A percentile compares a stretch with the other conserved stretches of the same genome.
Conservation (phyloP, 2,113 vertebrate species). For the Lampris megalopsis region DNA sequence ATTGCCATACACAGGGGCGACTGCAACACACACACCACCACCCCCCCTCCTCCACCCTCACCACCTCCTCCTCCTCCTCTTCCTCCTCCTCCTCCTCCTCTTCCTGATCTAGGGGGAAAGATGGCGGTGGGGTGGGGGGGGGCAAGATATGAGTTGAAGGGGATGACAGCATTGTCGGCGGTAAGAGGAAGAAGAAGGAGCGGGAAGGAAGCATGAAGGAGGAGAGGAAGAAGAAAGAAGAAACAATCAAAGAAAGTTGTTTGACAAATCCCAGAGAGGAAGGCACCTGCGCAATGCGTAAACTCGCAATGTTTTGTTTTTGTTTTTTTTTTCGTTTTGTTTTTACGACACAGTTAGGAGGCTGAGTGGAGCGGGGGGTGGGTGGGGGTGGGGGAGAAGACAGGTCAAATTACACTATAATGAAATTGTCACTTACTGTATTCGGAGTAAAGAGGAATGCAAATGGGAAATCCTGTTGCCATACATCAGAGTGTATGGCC, state of each 20-base stretch:
- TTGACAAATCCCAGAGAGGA: constrained; percentile 91
- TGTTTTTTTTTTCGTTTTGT: too few relatives aligned
- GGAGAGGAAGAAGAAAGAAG: constrained; percentile 46
- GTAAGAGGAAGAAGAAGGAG: constrained; percentile 45
- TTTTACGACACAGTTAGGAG: too few relatives aligned
- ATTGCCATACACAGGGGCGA: constrained; percentile 94
- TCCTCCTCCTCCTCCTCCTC: too few relatives aligned
- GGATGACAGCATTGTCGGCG: constrained; percentile 68
- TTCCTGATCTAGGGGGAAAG: constrained; percentile 45
- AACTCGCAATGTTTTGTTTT: too few relatives aligned
- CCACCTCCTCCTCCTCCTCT: too few relatives aligned
- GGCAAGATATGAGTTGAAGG: constrained; percentile 18
- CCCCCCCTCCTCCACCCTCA: constrained; percentile 3
- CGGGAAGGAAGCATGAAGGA: constrained; percentile 43
- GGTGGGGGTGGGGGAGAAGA: too few relatives aligned
- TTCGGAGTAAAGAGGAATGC: too few relatives aligned
- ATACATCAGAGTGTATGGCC: too few relatives aligned
- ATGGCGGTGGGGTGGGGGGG: constrained; percentile 32
- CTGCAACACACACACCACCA: constrained; percentile 82
- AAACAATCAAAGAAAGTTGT: constrained; percentile 89
- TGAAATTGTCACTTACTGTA: too few relatives aligned
- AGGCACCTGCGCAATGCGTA: constrained; percentile 71
- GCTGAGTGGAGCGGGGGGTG: too few relatives aligned
- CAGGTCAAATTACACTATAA: too few relatives aligned
- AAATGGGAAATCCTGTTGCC: too few relatives aligned